Conservation (phyloP, 2,797 vertebrate species). For the Apogon hyalosoma region DNA sequence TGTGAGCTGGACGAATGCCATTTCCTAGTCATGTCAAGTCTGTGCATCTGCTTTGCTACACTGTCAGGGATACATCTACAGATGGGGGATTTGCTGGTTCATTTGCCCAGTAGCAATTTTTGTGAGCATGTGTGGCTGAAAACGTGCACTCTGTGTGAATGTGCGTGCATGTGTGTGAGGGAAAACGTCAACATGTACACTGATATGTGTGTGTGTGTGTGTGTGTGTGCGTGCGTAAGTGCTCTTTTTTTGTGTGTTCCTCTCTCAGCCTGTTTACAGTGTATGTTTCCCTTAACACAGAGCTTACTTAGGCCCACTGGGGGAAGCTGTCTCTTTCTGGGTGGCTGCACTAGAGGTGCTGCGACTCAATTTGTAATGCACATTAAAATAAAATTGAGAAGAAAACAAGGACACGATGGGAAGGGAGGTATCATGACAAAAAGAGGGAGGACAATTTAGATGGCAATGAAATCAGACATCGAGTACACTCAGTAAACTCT, state of each 20-base stretch:
- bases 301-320: constrained; percentile 53
- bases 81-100: constrained; percentile 72
- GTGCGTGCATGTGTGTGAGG: constrained; percentile 13
- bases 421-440: not conserved
- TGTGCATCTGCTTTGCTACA: constrained; percentile 67
- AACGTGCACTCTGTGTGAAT: constrained; percentile 24
- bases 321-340: constrained; percentile 56
- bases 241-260: constrained; percentile 7
- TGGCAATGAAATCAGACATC: constrained; percentile 13
- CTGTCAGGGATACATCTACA: constrained; percentile 68
- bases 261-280: constrained; percentile 35
- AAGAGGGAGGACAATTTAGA: constrained; percentile 1
- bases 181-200: not conserved
- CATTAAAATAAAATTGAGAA: constrained; percentile 40
- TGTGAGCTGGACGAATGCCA: constrained; percentile 54
- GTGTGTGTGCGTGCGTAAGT: constrained; percentile 8
- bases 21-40: constrained; percentile 63
- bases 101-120: constrained; percentile 65
- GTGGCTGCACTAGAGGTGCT: constrained; percentile 57
- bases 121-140: constrained; percentile 39
- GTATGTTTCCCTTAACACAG: constrained; percentile 43
- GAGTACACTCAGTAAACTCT: constrained; percentile 26
- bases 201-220: not conserved
- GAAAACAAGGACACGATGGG: constrained; percentile 7
- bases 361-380: constrained; percentile 56